Evolutionary conservation across 2,888 invertebrate genomes (phyloP).

Genomic region (Clostera curtula): DNA sequence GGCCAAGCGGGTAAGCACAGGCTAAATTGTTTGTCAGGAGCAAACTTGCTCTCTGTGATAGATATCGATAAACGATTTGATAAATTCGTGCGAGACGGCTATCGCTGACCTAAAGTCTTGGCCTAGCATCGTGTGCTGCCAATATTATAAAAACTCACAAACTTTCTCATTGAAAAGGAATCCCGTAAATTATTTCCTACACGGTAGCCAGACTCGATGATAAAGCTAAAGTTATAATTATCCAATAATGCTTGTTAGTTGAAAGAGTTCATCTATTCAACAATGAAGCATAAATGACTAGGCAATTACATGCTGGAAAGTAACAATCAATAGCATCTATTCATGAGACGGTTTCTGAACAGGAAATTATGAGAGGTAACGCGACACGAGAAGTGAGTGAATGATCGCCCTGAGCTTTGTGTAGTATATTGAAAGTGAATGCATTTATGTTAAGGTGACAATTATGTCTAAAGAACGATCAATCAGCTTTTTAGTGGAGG

Average conservation of each 20-base stretch:
- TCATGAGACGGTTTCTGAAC: slow-evolving; percentile 19
- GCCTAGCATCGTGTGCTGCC: slow-evolving; percentile 10
- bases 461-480: too few species aligned
- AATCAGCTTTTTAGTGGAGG: too few species aligned
- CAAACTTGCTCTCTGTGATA: neutral
- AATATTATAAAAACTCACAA: slow-evolving; percentile 1
- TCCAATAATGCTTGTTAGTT: too few species aligned
- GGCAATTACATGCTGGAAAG: slow-evolving; percentile 14
- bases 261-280: too few species aligned
- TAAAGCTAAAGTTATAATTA: too few species aligned
- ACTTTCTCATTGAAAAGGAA: slow-evolving; percentile 2
- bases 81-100: slow-evolving; percentile 19
- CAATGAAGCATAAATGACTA: slow-evolving; percentile 13
- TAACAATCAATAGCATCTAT: slow-evolving; percentile 19
- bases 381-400: slow-evolving; percentile 12
- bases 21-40: neutral
- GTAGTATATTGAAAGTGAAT: slow-evolving; percentile 4
- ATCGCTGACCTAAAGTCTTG: slow-evolving; percentile 15
- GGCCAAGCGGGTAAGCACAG: too few species aligned
- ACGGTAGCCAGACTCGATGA: too few species aligned
- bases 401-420: slow-evolving; percentile 9
- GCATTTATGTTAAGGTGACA: slow-evolving; percentile 6
- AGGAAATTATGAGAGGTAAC: slow-evolving; percentile 9
- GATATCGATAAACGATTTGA: slow-evolving; percentile 10
- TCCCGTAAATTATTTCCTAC: too few species aligned